A percentile compares a stretch with the other conserved stretches of the same genome.
phyloP scores from a whole-genome alignment of 2,888 invertebrate species.

The Automeris io region DNA sequence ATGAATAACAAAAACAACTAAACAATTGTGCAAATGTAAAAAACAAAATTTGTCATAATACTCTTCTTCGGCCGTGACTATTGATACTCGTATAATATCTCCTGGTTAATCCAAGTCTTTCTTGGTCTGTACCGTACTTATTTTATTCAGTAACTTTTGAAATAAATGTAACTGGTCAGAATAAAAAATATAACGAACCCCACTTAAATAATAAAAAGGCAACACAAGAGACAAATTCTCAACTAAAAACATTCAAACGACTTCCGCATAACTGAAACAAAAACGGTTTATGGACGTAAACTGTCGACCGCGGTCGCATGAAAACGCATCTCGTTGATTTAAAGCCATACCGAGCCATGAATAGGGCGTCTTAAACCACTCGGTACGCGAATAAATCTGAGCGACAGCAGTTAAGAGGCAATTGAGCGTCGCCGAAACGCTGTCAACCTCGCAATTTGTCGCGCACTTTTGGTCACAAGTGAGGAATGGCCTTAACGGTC shows the following conservation, averaged over 20 bases:
- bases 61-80: too few relatives aligned
- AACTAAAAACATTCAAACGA: not conserved
- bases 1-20: too few relatives aligned
- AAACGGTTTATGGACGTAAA: not conserved
- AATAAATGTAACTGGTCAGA: too few relatives aligned
- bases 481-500: constrained; percentile 17
- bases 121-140: too few relatives aligned
- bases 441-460: constrained; percentile 30
- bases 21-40: too few relatives aligned
- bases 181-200: too few relatives aligned
- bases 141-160: too few relatives aligned
- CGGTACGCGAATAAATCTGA: constrained; percentile 37
- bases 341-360: constrained; percentile 15
- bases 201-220: too few relatives aligned
- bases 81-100: too few relatives aligned
- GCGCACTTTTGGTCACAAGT: constrained; percentile 15
- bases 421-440: constrained; percentile 36
- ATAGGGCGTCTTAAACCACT: constrained; percentile 22
- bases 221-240: too few relatives aligned
- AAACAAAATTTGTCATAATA: too few relatives aligned
- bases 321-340: not conserved
- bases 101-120: too few relatives aligned
- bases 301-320: not conserved
- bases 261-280: not conserved
- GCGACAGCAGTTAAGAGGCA: constrained; percentile 31